Evolutionary conservation across 2,113 vertebrate genomes (phyloP).

Genomic region (Onychostoma macrolepis): DNA sequence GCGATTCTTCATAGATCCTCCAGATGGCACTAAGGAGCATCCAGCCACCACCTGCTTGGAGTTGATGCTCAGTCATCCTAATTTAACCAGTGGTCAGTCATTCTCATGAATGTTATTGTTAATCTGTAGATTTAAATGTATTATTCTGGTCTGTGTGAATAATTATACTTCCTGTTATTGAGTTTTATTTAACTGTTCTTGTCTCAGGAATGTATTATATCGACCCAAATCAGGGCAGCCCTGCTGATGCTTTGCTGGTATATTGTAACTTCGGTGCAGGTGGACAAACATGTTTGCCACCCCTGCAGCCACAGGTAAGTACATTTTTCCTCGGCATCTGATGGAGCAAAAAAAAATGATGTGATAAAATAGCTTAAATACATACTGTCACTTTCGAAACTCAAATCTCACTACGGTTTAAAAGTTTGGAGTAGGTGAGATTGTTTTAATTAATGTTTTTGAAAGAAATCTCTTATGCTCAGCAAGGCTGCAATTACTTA

Average conservation of each 20-base stretch:
- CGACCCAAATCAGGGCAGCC: constrained; percentile 86
- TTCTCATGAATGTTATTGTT: background rate
- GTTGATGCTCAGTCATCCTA: constrained; percentile 77
- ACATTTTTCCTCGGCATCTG: background rate
- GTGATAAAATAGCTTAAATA: background rate
- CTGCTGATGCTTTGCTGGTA: constrained; percentile 75
- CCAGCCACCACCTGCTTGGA: constrained; percentile 82
- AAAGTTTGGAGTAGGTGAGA: too few relatives aligned
- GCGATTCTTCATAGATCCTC: constrained; percentile 72
- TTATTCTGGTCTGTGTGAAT: background rate
- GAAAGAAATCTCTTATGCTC: too few relatives aligned
- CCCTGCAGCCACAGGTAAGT: constrained; percentile 73
- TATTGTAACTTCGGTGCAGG: constrained; percentile 82
- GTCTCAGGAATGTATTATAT: constrained; percentile 81
- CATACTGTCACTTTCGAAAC: background rate
- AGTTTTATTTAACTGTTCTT: constrained; percentile 14
- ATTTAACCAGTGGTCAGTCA: constrained; percentile 70
- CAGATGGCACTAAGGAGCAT: constrained; percentile 77
- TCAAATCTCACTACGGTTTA: background rate
- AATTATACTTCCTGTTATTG: background rate
- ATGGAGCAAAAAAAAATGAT: background rate
- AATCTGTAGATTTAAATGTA: background rate
- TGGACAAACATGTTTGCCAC: constrained; percentile 81
- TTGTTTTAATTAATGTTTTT: too few relatives aligned
- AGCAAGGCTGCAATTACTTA: too few relatives aligned